These are phyloP conservation scores for Apostichopus parvimensis DNA, from an alignment of 35 echinoderm and acorn worm genomes.

Conservation along the genomic window DNA sequence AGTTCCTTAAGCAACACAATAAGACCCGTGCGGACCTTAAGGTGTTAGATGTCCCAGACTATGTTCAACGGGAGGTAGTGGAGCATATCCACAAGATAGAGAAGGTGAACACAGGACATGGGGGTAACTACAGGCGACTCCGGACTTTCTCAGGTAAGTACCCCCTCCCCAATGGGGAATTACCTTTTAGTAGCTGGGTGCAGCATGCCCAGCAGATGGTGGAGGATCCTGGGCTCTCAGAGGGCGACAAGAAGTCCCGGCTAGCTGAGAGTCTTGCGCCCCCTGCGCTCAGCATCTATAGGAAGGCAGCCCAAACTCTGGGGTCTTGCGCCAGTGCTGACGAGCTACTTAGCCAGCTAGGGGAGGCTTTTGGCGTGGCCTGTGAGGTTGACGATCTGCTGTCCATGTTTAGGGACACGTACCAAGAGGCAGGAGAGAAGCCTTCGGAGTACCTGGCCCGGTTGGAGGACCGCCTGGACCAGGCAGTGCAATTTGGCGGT, in stretches of 20 bases:
- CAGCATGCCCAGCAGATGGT: too few relatives aligned
- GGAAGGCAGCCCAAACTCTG: constrained; percentile 9
- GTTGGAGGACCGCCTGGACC: constrained; percentile 16
- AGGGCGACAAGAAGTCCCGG: too few relatives aligned
- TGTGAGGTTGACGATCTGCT: constrained; percentile 29
- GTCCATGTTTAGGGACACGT: constrained; percentile 41
- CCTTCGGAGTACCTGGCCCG: constrained; percentile 32
- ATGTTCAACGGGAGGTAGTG: too few relatives aligned
- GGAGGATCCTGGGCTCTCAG: too few relatives aligned
- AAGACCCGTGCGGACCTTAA: too few relatives aligned
- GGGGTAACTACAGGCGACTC: constrained; percentile 20
- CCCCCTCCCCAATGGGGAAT: constrained; percentile 41
- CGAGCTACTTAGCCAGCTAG: background rate
- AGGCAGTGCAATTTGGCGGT: constrained; percentile 35
- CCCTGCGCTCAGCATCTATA: constrained; percentile 24
- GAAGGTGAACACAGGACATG: background rate
- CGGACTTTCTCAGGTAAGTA: constrained; percentile 47
- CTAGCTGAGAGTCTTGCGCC: constrained; percentile 47
- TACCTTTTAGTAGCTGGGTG: background rate
- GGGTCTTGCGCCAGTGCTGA: background rate
- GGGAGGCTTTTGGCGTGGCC: background rate
- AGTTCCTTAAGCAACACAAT: too few relatives aligned
- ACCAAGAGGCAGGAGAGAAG: constrained; percentile 2
- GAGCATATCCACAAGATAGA: too few relatives aligned
- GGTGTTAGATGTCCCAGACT: too few relatives aligned